Conservation (phyloP, 2,113 vertebrate genomes). For the Origma solitaria region DNA sequence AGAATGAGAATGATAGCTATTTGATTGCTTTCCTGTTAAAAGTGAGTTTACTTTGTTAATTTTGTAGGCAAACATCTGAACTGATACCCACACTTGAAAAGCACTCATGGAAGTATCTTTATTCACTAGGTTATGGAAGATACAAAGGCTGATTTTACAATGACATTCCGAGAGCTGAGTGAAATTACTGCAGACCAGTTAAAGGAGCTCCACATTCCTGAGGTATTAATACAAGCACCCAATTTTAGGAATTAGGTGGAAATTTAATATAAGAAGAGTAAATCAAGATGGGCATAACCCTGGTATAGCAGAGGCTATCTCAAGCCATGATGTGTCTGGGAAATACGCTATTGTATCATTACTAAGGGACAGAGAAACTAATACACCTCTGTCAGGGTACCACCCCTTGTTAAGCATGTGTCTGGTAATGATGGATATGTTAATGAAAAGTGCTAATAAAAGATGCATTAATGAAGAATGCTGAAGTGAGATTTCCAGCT, state of each 20-base stretch:
- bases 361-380: background rate
- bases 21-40: conserved; percentile 76
- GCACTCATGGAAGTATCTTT: background rate
- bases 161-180: conserved; percentile 80
- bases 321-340: background rate
- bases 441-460: background rate
- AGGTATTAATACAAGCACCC: conserved; percentile 53
- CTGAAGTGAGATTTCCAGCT: background rate
- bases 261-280: background rate
- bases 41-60: conserved; percentile 58
- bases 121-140: conserved; percentile 77
- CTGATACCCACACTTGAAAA: background rate
- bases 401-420: background rate
- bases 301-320: background rate
- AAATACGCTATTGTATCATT: background rate
- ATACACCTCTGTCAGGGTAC: background rate
- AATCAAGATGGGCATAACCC: background rate
- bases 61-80: background rate
- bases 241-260: background rate
- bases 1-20: conserved; percentile 64
- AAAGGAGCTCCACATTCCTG: conserved; percentile 51
- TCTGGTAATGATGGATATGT: background rate
- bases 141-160: conserved; percentile 78
- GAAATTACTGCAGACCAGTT: conserved; percentile 72
- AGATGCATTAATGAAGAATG: background rate